Evolutionary conservation across 2,797 vertebrate species (phyloP).

Genomic region (Vultur gryphus): DNA sequence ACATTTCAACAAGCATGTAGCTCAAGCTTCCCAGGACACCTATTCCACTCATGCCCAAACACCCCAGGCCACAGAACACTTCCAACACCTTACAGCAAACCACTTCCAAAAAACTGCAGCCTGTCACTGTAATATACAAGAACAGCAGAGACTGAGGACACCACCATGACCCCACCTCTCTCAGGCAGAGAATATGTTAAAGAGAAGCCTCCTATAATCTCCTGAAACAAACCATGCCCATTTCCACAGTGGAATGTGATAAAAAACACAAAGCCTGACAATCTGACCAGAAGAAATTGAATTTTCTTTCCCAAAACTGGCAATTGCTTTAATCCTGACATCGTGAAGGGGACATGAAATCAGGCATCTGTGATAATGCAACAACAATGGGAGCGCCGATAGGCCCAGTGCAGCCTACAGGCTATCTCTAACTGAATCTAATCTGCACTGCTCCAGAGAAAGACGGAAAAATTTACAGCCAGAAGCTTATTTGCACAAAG

Average conservation of each 20-base stretch:
- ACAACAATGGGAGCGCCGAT: neutral
- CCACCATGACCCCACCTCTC: neutral
- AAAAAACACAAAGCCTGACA: neutral
- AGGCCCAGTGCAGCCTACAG: neutral
- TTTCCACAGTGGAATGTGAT: neutral
- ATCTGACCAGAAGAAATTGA: conserved; percentile 5
- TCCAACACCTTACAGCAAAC: neutral
- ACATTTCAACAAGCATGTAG: neutral
- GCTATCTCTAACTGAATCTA: conserved; percentile 31
- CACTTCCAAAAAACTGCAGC: neutral
- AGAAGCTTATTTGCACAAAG: neutral
- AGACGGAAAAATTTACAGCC: conserved; percentile 29
- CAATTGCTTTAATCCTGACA: conserved; percentile 24
- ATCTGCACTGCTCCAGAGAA: conserved; percentile 28
- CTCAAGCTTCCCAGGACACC: neutral
- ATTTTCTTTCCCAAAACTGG: neutral
- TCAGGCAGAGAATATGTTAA: neutral
- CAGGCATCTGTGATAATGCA: neutral
- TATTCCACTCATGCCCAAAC: neutral
- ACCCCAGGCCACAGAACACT: neutral
- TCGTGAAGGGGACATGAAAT: neutral
- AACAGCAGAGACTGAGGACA: neutral
- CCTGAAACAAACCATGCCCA: neutral
- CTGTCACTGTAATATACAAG: neutral
- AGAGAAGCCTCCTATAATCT: neutral